Evolutionary conservation across 2,113 vertebrate species (phyloP), one percentile per base, ranked within the genome.

Genomic region (Empidonax alnorum): DNA sequence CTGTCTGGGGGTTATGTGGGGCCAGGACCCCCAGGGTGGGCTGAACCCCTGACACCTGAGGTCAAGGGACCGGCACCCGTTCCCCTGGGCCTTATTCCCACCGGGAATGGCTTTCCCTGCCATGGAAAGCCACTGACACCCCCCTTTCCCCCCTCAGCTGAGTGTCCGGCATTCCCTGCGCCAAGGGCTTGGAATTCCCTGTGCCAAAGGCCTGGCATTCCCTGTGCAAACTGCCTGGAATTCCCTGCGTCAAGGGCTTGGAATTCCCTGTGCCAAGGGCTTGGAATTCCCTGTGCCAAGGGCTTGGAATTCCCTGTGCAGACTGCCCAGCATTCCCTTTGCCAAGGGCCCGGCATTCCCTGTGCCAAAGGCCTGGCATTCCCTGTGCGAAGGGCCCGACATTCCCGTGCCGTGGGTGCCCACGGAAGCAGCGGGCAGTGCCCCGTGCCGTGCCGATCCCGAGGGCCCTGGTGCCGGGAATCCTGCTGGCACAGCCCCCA

Each of bases 201-300:
- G 10, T 18, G 25, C 25, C 8, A 0, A 30, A 8, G 2, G 19
- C 33, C 14, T 22, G 22, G 3, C 12, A 37, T 39, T 37, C 35
- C 68, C 10, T 2, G 14, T 23, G n/a, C 25, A 35, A 35, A 35
- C 35, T 11, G 39, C 39, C 39, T 10, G 39, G 39, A 10, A 39
- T 39, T 39, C 39, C 39, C 39, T 39, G 39, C 11, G 39, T 10
- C 6, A 0, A 30, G 4, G 2, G 24, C 33, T 14, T 1, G 7
- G 2, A 27, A 53, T 33, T 55, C 50, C 49, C 27, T 4, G 14
- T 27, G 23, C 33, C 17, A 3, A 35, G 16, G 8, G 16, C 65
- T 23, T 0, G 4, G 2, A 20, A 53, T 33, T 53, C 37, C 68
- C 27, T 5, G 10, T 7, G 11, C 44, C 50, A 28, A 16, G 27